phyloP scores from a whole-genome alignment of 2,113 vertebrate genomes.

The Lampris megalopsis region DNA sequence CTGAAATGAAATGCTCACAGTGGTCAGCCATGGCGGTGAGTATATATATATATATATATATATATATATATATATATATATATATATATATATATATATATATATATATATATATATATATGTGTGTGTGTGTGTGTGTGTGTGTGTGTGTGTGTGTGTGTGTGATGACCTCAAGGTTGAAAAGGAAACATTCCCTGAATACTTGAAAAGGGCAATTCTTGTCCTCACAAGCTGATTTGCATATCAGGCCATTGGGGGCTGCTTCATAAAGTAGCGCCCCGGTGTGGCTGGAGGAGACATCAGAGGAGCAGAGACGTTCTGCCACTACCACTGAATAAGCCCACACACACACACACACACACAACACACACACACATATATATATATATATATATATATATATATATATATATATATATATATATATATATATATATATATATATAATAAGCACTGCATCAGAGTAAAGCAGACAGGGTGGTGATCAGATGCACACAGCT shows the following conservation, averaged over 20 bases:
- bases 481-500: background rate
- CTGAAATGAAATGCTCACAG: background rate
- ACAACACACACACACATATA: background rate
- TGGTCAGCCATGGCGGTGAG: background rate
- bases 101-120: no score
- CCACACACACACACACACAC: no score
- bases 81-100: no score
- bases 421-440: background rate
- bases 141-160: background rate
- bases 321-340: slow-evolving; percentile 1
- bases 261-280: slow-evolving; percentile 44
- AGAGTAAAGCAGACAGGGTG: background rate
- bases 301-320: slow-evolving; percentile 2
- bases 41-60: no score
- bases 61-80: no score
- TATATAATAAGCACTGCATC: background rate
- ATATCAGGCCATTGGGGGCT: slow-evolving; percentile 5
- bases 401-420: background rate
- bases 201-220: background rate
- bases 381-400: background rate
- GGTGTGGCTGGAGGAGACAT: slow-evolving; percentile 52
- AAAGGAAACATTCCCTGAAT: background rate
- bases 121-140: no score
- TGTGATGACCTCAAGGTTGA: background rate
- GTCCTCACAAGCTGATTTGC: slow-evolving; percentile 19